Evolutionary conservation across 1,140 invertebrate genomes (phyloP).

Genomic region (Sinonovacula constricta): DNA sequence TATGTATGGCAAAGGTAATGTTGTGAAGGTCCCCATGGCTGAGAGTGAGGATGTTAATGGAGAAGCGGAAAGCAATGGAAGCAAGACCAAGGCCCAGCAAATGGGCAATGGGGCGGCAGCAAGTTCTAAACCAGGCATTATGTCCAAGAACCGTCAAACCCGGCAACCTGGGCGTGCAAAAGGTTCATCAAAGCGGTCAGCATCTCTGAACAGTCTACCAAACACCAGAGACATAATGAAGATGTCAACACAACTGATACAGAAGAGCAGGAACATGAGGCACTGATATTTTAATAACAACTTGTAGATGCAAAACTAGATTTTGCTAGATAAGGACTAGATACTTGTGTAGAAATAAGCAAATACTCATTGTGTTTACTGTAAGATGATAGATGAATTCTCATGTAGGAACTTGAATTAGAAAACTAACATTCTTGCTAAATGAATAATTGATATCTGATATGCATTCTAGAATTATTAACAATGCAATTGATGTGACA

Average conservation of each 20-base stretch:
- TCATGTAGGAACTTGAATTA: neutral
- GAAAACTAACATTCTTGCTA: neutral
- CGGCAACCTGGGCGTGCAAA: conserved; percentile 1
- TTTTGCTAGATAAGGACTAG: neutral
- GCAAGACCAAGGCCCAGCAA: neutral
- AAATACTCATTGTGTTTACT: neutral
- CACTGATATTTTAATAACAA: neutral
- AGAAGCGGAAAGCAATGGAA: neutral
- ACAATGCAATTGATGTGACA: too few relatives aligned
- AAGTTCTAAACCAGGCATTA: too few relatives aligned
- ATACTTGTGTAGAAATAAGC: neutral
- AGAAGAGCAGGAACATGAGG: conserved; percentile 40
- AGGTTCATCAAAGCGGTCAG: conserved; percentile 22
- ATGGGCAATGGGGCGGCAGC: conserved; percentile 1
- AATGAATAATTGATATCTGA: too few relatives aligned
- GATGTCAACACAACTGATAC: conserved; percentile 47
- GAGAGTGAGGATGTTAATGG: neutral
- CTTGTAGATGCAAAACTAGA: neutral
- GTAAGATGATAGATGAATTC: neutral
- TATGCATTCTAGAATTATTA: too few relatives aligned
- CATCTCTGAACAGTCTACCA: conserved; percentile 26
- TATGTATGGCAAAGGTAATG: neutral
- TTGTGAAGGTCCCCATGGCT: conserved; percentile 12
- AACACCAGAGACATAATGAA: conserved; percentile 32
- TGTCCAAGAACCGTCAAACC: neutral